phyloP scores from a whole-genome alignment of 53 echinoderm and acorn worm genomes.

The Astropecten irregularis region DNA sequence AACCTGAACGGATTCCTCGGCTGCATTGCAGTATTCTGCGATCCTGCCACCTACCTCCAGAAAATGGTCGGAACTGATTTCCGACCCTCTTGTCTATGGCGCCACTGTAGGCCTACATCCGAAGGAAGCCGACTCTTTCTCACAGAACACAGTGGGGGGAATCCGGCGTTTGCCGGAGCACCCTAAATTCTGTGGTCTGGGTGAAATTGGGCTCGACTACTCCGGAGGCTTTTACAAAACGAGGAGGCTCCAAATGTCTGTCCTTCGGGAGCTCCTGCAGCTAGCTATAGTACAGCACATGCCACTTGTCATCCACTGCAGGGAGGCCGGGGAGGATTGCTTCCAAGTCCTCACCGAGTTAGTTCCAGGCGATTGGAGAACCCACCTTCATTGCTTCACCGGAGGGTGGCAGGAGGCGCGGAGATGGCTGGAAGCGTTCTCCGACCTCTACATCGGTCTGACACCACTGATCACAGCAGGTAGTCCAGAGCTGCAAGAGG shows the following conservation, averaged over 20 bases:
- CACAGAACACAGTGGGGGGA: neutral
- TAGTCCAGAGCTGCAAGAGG: neutral
- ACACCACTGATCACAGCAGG: neutral
- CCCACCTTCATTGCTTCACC: neutral
- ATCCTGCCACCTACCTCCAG: neutral
- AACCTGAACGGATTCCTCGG: neutral
- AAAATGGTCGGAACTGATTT: neutral
- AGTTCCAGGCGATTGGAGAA: neutral
- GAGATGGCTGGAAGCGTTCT: neutral
- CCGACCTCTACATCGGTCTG: neutral
- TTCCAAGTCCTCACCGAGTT: neutral
- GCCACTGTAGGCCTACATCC: constrained; percentile 1
- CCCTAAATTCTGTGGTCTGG: constrained; percentile 6
- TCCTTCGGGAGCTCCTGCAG: neutral
- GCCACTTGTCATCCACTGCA: neutral
- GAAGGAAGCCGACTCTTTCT: neutral
- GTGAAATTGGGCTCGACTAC: neutral
- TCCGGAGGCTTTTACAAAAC: neutral
- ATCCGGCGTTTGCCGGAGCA: constrained; percentile 19
- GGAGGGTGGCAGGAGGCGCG: neutral
- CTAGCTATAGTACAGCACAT: neutral
- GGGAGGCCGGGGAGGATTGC: neutral
- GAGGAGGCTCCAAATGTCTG: neutral
- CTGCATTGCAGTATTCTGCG: neutral
- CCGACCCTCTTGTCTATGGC: neutral